phyloP scores from a whole-genome alignment of 2,113 vertebrate genomes.

The Ameiurus melas region DNA sequence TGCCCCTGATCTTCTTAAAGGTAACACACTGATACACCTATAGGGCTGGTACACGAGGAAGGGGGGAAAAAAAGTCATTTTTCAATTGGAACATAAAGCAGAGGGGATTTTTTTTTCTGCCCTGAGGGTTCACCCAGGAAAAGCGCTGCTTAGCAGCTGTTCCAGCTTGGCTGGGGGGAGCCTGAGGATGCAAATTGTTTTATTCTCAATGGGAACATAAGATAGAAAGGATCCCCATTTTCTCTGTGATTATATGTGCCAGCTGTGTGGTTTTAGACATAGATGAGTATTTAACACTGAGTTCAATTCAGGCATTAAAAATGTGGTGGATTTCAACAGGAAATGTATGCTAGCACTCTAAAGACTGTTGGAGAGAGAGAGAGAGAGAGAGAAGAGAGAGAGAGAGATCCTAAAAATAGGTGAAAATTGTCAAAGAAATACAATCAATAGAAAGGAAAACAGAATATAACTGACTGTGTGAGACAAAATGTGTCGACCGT shows the following conservation, averaged over 20 bases:
- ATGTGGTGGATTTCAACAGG: background rate
- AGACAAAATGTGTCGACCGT: no score
- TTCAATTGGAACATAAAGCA: slow-evolving; percentile 54
- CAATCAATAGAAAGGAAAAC: background rate
- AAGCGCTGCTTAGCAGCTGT: slow-evolving; percentile 31
- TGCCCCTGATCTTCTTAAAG: slow-evolving; percentile 8
- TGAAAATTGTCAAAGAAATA: background rate
- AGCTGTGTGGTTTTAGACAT: background rate
- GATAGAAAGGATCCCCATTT: background rate
- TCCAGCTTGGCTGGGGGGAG: background rate
- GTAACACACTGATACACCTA: slow-evolving; percentile 11
- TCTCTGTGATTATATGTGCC: background rate
- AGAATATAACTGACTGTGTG: background rate
- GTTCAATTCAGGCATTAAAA: background rate
- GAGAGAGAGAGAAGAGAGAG: no score
- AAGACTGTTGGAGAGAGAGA: background rate
- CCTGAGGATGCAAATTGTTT: slow-evolving; percentile 3
- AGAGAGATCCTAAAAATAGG: no score
- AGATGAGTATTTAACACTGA: background rate
- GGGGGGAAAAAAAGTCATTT: slow-evolving; percentile 49
- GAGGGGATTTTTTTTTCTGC: slow-evolving; percentile 37
- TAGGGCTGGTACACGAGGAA: slow-evolving; percentile 61
- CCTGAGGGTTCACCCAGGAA: slow-evolving; percentile 2
- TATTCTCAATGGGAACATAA: slow-evolving; percentile 15
- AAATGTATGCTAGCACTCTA: background rate